These are phyloP conservation scores for Hirtodrosophila histrioides DNA, from an alignment of 2,888 invertebrate genomes.

Conservation along the genomic window DNA sequence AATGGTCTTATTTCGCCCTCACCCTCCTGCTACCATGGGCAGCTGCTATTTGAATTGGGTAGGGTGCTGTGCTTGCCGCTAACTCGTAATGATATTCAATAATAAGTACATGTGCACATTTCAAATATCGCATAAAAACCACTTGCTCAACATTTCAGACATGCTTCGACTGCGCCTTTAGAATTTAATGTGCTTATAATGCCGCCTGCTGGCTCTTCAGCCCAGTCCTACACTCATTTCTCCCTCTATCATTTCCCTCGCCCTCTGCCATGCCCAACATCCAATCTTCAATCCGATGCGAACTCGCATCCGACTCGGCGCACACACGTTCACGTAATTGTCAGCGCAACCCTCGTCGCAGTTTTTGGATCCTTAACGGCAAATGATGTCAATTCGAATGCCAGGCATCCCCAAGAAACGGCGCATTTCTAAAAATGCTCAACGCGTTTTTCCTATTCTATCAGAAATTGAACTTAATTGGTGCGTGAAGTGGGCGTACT, in stretches of 20 bases:
- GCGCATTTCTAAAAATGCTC: constrained; percentile 14
- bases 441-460: constrained; percentile 46
- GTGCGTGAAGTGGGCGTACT: constrained; percentile 71
- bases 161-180: constrained; percentile 74
- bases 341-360: constrained; percentile 61
- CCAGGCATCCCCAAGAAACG: constrained; percentile 26
- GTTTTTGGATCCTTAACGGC: constrained; percentile 62
- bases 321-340: constrained; percentile 65
- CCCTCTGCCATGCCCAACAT: not conserved
- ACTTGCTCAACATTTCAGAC: constrained; percentile 74
- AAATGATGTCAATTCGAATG: constrained; percentile 75
- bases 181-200: constrained; percentile 81
- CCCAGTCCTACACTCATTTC: constrained; percentile 30
- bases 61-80: constrained; percentile 3
- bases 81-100: constrained; percentile 75
- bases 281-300: constrained; percentile 36
- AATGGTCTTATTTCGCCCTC: constrained; percentile 44
- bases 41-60: constrained; percentile 23
- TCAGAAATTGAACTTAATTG: constrained; percentile 73
- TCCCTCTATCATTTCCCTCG: not conserved
- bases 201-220: constrained; percentile 78
- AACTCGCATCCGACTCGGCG: constrained; percentile 62
- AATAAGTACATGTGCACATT: constrained; percentile 65
- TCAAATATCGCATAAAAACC: constrained; percentile 69
- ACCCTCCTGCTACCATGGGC: constrained; percentile 26